Evolutionary conservation across 2,888 invertebrate species (phyloP), one percentile per base, ranked within the genome.

Genomic region (Torymus texanus): DNA sequence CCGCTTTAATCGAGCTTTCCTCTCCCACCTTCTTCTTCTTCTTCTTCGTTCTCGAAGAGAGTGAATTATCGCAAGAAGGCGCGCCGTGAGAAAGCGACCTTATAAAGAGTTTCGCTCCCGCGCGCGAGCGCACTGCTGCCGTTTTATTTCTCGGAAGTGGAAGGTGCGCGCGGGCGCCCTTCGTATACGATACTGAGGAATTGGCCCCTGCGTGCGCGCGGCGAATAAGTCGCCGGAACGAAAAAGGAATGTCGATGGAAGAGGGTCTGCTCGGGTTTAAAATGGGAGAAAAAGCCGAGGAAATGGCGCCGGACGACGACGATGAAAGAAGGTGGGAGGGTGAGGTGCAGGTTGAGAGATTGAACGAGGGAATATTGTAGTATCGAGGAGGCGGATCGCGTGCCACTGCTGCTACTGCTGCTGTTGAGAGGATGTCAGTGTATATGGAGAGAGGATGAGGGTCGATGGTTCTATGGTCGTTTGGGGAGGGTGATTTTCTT

Each of bases 41-140:
- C 41, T 41, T n/a, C 24, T 12, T 2, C 21, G 50, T 14, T 50
- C 14, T 12, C 14, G n/a, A 14, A 14, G 16, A 24, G 18, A 73
- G 74, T 68, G 70, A 79, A 75, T 70, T 75, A 65, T 75, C 63
- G 58, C 63, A 21, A 21, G 13, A 2, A 58, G n/a, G 11, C 50
- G 50, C 63, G 71, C 75, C 79, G 75, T 79, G 79, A 75, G 79
- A 79, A 79, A 70, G 71, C 65, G 56, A 56, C 75, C 71, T 79
- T 71, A 66, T 75, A 79, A 70, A 75, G 75, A 66, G 65, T 61
- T 75, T 56, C 21, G 55, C 61, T 24, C 29, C 24, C 21, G 8
- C 29, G 29, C 51, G 11, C 55, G n/a, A n/a, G n/a, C 13, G 67
- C 4, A 13, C 2, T 56, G 50, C 16, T n/a, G n/a, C 65, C 63